Evolutionary conservation across 2,888 invertebrate species (phyloP), one percentile per base, ranked within the genome.

Genomic region (Mythimna albipuncta): DNA sequence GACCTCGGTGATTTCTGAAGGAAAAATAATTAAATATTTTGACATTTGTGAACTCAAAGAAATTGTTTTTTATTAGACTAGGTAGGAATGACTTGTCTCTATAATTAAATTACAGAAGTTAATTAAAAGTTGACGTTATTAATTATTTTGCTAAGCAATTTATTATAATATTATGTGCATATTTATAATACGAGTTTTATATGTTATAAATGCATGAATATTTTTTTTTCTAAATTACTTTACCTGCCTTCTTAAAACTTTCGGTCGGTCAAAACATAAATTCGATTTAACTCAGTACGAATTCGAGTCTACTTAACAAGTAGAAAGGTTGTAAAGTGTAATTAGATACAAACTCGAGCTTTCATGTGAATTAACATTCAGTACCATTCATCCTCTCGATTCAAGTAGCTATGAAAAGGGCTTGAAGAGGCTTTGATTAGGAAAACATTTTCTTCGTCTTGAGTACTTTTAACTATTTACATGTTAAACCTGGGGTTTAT

Each of bases 351-450:
- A 85, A 85, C 79, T 83, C 73, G 74, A 80, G 82, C 83, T 87
- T 87, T 83, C 81, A 82, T 82, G 73, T 86, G 84, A 91, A 92
- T 93, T 91, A 91, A 91, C 90, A 92, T 92, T 92, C 92, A 90
- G 88, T 82, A 79, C 89, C 88, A 90, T 91, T 90, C 84, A 86
- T 90, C 88, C 86, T 85, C 91, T 90, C 88, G 90, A 93, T 94
- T 93, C 91, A 90, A 92, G 90, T 85, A 88, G 89, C 89, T 77
- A 81, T 90, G 89, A 91, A 93, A 91, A 89, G 90, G 87, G 89
- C 84, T 82, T 77, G 64, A 79, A 78, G 70, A 76, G 83, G 88
- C 81, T 87, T 86, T 85, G 83, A 88, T 92, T 88, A 82, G 90
- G 88, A 89, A 92, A 93, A 93, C 91, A 93, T 93, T 92, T 92